Conservation (phyloP, 2,888 invertebrate species). For the Helleia helle region DNA sequence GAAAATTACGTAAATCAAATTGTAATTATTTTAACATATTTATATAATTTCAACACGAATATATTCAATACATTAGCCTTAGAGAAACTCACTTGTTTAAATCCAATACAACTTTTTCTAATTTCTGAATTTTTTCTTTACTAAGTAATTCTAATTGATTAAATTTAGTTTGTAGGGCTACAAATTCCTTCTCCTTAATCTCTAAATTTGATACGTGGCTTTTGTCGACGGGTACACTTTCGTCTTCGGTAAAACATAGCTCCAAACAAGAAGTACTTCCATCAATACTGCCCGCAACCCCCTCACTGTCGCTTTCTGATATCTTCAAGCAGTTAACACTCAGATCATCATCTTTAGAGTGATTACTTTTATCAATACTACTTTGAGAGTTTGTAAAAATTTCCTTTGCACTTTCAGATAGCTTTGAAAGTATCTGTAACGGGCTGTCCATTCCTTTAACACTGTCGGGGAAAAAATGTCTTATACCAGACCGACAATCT, state of each 20-base stretch:
- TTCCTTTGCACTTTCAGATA: slow-evolving; percentile 68
- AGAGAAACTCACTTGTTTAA: slow-evolving; percentile 78
- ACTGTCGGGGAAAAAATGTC: slow-evolving; percentile 65
- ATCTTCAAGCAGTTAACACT: slow-evolving; percentile 61
- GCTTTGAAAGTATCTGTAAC: slow-evolving; percentile 56
- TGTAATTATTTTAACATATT: no score
- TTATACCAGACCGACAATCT: slow-evolving; percentile 47
- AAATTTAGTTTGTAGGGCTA: slow-evolving; percentile 70
- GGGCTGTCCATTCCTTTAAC: slow-evolving; percentile 61
- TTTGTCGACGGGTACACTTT: slow-evolving; percentile 51
- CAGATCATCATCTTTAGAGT: slow-evolving; percentile 53
- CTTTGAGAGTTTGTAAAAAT: slow-evolving; percentile 58
- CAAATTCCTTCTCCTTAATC: slow-evolving; percentile 59
- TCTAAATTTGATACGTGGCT: slow-evolving; percentile 43
- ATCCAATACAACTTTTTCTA: slow-evolving; percentile 74
- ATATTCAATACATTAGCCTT: no score
- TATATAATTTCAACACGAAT: no score
- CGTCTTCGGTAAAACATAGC: slow-evolving; percentile 65
- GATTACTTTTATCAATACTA: slow-evolving; percentile 53
- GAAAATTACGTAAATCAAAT: no score
- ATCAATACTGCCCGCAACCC: slow-evolving; percentile 59
- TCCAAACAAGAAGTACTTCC: slow-evolving; percentile 65
- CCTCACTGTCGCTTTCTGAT: slow-evolving; percentile 66
- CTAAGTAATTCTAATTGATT: slow-evolving; percentile 53
- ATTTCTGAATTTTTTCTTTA: slow-evolving; percentile 61